phyloP scores from a whole-genome alignment of 2,888 invertebrate genomes.

The Bhutanitis thaidina region DNA sequence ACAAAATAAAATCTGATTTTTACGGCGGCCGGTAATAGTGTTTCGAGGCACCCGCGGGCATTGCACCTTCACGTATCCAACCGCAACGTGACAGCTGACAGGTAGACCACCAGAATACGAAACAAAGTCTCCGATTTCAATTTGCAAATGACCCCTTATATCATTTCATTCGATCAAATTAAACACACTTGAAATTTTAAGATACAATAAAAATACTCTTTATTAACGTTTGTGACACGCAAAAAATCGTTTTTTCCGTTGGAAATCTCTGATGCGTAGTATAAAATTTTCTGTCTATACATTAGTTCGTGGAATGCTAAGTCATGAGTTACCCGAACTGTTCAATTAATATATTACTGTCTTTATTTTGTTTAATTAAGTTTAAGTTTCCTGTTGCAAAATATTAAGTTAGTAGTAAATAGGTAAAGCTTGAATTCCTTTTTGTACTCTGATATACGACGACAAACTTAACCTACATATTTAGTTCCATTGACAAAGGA shows the following conservation, averaged over 20 bases:
- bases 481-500: no score
- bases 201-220: neutral
- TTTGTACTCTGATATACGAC: no score
- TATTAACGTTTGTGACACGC: constrained; percentile 2
- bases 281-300: neutral
- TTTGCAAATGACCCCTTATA: constrained; percentile 15
- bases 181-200: constrained; percentile 14
- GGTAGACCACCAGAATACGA: constrained; percentile 8
- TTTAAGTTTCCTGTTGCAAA: no score
- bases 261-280: neutral
- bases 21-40: neutral
- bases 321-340: no score
- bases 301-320: no score
- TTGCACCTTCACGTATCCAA: constrained; percentile 10
- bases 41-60: constrained; percentile 6
- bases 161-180: constrained; percentile 15
- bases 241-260: constrained; percentile 9
- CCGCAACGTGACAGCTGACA: constrained; percentile 12
- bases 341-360: no score
- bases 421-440: no score
- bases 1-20: constrained; percentile 5
- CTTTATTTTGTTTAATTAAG: no score
- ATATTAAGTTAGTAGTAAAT: no score
- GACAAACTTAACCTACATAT: no score
- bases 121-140: constrained; percentile 17